phyloP scores from a whole-genome alignment of 35 echinoderm and acorn worm genomes.

The Ophiothrix spiculata region DNA sequence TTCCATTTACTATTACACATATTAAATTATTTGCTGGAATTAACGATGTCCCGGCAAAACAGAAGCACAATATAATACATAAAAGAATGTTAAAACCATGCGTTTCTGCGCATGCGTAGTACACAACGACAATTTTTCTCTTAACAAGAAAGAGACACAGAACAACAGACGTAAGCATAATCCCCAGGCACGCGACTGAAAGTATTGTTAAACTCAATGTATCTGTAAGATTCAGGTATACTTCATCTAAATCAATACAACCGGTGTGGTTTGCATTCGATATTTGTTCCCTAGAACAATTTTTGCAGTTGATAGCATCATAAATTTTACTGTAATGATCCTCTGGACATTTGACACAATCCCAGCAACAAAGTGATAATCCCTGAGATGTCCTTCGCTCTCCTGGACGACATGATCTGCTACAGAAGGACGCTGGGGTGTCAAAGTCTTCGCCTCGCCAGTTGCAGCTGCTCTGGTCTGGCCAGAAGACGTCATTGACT shows the following conservation, averaged over 20 bases:
- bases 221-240: slow-evolving; percentile 19
- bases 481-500: slow-evolving; percentile 28
- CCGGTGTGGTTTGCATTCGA: slow-evolving; percentile 47
- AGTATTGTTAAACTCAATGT: slow-evolving; percentile 22
- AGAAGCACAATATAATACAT: slow-evolving; percentile 35
- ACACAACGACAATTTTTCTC: slow-evolving; percentile 37
- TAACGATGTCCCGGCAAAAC: slow-evolving; percentile 30
- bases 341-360: slow-evolving; percentile 53
- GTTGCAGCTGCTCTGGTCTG: slow-evolving; percentile 10
- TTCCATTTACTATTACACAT: slow-evolving; percentile 35
- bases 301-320: slow-evolving; percentile 41
- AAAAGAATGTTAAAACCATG: slow-evolving; percentile 35
- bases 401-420: slow-evolving; percentile 42
- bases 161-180: slow-evolving; percentile 25
- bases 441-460: not conserved
- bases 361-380: slow-evolving; percentile 59
- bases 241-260: slow-evolving; percentile 39
- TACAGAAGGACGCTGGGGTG: slow-evolving; percentile 44
- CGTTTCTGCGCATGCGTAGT: slow-evolving; percentile 33
- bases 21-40: slow-evolving; percentile 23
- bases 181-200: slow-evolving; percentile 1
- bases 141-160: slow-evolving; percentile 37
- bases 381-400: slow-evolving; percentile 20
- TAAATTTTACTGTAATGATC: slow-evolving; percentile 41
- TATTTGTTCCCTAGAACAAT: slow-evolving; percentile 39